Conservation (phyloP, 2,888 invertebrate species). For the Clitarchus hookeri region DNA sequence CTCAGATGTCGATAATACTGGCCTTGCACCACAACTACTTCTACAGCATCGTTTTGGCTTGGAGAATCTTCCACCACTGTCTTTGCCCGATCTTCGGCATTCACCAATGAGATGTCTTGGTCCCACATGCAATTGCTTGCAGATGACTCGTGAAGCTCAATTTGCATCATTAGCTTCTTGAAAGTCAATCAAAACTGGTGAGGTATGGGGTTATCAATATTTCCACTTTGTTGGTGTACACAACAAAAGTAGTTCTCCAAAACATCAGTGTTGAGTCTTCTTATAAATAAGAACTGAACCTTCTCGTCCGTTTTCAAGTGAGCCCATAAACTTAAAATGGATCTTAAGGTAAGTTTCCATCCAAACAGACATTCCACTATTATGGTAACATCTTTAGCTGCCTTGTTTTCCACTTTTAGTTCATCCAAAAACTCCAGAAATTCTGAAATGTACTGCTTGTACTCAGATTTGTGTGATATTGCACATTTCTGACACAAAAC, state of each 20-base stretch:
- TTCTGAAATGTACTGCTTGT: too few relatives aligned
- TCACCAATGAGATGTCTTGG: background rate
- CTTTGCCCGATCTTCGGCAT: background rate
- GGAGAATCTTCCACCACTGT: too few relatives aligned
- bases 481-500: background rate
- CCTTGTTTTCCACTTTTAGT: too few relatives aligned
- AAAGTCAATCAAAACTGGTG: too few relatives aligned
- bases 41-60: background rate
- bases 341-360: too few relatives aligned
- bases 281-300: background rate
- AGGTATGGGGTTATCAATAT: too few relatives aligned
- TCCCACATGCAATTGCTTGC: background rate
- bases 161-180: background rate
- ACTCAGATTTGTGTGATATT: background rate
- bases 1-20: background rate
- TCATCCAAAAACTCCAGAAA: too few relatives aligned
- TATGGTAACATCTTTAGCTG: too few relatives aligned
- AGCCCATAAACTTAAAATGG: background rate
- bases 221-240: too few relatives aligned
- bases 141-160: background rate
- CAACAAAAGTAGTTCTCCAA: too few relatives aligned
- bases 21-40: background rate
- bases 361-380: too few relatives aligned
- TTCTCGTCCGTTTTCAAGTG: background rate
- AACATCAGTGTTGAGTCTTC: too few relatives aligned